phyloP scores from a whole-genome alignment of 1,140 invertebrate genomes.

The Ceratosolen fusciceps region DNA sequence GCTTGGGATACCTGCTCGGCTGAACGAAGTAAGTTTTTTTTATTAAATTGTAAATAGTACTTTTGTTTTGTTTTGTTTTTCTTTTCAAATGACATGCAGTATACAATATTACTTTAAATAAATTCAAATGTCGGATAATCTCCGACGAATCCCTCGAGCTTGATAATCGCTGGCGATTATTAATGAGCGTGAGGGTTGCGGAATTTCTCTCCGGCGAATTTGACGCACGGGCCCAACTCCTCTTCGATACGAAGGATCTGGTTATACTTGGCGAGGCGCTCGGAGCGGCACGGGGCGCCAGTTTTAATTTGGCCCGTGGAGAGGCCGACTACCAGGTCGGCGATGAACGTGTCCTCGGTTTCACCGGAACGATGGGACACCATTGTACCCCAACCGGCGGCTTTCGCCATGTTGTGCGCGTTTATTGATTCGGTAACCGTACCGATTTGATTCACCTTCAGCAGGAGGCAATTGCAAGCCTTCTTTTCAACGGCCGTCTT shows the following conservation, averaged over 20 bases:
- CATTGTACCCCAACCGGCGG: slow-evolving; percentile 98
- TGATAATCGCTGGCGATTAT: too few species aligned
- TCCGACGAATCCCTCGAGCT: too few species aligned
- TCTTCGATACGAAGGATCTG: slow-evolving; percentile 99
- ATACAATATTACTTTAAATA: too few species aligned
- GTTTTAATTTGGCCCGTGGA: slow-evolving; percentile 99
- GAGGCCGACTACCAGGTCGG: slow-evolving; percentile 96
- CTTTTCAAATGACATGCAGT: too few species aligned
- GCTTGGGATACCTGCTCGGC: too few species aligned
- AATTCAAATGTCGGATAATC: too few species aligned
- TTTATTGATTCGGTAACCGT: slow-evolving; percentile 97
- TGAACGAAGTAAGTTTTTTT: too few species aligned
- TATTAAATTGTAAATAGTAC: too few species aligned
- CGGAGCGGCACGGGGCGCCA: slow-evolving; percentile 97
- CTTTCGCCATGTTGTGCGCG: slow-evolving; percentile 94
- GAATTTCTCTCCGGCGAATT: slow-evolving; percentile 96
- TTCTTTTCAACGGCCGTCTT: slow-evolving; percentile 97
- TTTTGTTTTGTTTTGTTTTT: too few species aligned
- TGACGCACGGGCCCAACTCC: slow-evolving; percentile 90
- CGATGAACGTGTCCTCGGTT: slow-evolving; percentile 99
- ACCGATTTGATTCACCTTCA: slow-evolving; percentile 99
- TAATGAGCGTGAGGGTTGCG: slow-evolving; percentile 80
- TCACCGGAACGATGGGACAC: slow-evolving; percentile 98
- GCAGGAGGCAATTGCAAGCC: slow-evolving; percentile 95
- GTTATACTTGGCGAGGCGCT: slow-evolving; percentile 98